Conservation (phyloP, 2,113 vertebrate species). For the Meleagris gallopavo region DNA sequence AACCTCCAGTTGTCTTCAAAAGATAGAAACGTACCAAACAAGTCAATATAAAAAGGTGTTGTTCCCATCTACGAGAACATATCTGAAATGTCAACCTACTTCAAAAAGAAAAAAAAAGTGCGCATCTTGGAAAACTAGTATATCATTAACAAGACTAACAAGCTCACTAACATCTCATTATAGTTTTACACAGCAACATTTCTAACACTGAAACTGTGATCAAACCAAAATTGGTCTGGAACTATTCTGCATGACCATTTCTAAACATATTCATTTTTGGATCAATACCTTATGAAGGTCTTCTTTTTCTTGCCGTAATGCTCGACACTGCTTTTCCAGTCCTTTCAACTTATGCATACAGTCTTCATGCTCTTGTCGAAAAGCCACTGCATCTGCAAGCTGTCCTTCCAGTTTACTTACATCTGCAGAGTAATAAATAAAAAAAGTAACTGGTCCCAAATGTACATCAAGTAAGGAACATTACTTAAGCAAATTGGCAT, state of each 20-base stretch:
- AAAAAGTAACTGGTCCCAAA: background rate
- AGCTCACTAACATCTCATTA: background rate
- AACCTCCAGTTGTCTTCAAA: background rate
- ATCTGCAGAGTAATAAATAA: constrained; percentile 75
- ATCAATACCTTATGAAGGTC: constrained; percentile 91
- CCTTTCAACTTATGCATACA: constrained; percentile 87
- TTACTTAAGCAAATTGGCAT: background rate
- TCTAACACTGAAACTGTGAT: background rate
- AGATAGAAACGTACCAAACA: background rate
- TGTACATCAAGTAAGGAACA: background rate
- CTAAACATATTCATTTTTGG: background rate
- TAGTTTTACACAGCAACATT: background rate
- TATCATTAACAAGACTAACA: background rate
- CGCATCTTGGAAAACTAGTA: background rate
- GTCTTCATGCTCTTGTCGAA: constrained; percentile 91
- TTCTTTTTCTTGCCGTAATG: constrained; percentile 89
- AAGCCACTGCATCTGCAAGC: constrained; percentile 87
- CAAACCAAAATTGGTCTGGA: background rate
- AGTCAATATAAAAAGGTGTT: background rate
- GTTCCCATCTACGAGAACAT: background rate
- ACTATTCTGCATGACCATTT: background rate
- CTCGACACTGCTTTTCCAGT: constrained; percentile 91
- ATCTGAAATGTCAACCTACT: background rate
- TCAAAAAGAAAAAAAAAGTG: background rate
- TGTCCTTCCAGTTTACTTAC: constrained; percentile 90